Percentiles rank a stretch among this genome's conserved stretches.
Evolutionary conservation across 2,113 vertebrate genomes (phyloP).

Genomic region (Peucedramus taeniatus): DNA sequence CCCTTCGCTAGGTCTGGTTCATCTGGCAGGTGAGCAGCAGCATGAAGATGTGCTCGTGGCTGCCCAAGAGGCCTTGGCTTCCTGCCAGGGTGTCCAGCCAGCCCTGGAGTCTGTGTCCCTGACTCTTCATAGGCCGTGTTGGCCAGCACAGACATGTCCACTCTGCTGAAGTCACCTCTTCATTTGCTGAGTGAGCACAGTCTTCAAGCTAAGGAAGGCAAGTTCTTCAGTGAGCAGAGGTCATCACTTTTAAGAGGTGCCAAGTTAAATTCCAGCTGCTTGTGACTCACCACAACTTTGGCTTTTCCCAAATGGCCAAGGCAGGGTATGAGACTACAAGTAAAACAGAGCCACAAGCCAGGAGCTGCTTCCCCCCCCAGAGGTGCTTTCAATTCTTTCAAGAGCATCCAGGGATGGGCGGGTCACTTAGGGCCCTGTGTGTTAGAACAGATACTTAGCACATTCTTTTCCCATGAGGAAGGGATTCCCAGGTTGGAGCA

Average conservation of each 20-base stretch:
- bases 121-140: neutral
- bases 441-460: neutral
- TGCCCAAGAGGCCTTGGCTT: neutral
- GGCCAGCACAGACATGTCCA: neutral
- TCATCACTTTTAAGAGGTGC: neutral
- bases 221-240: neutral
- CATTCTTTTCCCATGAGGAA: neutral
- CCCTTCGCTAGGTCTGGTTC: neutral
- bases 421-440: neutral
- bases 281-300: neutral
- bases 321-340: neutral
- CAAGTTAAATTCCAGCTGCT: neutral
- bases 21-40: neutral
- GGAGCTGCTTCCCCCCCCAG: neutral
- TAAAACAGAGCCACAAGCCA: neutral
- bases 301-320: neutral
- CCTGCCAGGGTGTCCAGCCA: neutral
- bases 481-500: neutral
- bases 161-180: neutral
- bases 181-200: neutral
- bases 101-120: neutral
- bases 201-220: accelerated
- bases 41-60: neutral
- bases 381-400: neutral
- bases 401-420: neutral